Conservation (phyloP, 2,888 invertebrate genomes). For the Polyommatus iphigenia region DNA sequence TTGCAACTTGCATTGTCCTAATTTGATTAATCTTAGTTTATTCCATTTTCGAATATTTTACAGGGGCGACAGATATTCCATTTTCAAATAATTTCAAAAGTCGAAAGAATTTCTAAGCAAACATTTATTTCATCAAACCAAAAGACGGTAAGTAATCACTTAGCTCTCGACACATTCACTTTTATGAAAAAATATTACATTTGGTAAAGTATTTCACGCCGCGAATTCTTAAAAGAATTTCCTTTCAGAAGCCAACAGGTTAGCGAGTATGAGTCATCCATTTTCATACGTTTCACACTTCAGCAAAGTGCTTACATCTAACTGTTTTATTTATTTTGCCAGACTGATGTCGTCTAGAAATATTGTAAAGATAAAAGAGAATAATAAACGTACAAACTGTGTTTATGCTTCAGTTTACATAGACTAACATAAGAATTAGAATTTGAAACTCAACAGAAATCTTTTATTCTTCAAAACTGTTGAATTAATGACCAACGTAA, state of each 20-base stretch:
- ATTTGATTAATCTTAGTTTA: no score
- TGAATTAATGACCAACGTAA: neutral
- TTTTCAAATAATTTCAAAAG: neutral
- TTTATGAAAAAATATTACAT: slow-evolving; percentile 17
- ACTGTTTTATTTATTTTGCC: slow-evolving; percentile 5
- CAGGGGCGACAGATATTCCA: neutral
- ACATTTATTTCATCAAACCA: neutral
- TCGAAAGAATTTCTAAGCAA: neutral
- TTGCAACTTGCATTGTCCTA: no score
- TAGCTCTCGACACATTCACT: slow-evolving; percentile 14
- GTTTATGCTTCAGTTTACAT: neutral
- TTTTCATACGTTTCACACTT: slow-evolving; percentile 3
- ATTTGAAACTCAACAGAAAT: no score
- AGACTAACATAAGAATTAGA: neutral
- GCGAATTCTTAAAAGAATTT: slow-evolving; percentile 13
- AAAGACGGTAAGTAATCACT: slow-evolving; percentile 2
- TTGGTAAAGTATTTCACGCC: neutral
- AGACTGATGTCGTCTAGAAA: neutral
- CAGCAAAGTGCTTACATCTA: slow-evolving; percentile 4
- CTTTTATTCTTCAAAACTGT: neutral
- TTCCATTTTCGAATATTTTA: no score
- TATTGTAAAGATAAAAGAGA: neutral
- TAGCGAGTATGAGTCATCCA: slow-evolving; percentile 4
- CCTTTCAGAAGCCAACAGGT: slow-evolving; percentile 10
- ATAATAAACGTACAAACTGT: neutral